These are phyloP conservation scores for Erythrocercus mccallii DNA, from an alignment of 2,113 vertebrate species.

Conservation along the genomic window DNA sequence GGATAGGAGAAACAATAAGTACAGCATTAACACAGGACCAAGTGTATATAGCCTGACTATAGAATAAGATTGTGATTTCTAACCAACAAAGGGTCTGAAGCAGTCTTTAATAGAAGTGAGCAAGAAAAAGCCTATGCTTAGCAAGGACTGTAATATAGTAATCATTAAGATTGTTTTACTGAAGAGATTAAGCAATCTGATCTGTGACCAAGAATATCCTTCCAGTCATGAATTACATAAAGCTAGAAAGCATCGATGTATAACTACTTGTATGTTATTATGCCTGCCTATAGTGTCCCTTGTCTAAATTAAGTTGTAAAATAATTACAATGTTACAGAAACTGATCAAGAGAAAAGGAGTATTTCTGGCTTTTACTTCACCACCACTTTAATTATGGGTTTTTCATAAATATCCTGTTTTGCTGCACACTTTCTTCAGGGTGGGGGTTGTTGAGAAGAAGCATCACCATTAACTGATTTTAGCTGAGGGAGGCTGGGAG, in stretches of 20 bases:
- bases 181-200: background rate
- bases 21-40: background rate
- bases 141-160: background rate
- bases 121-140: background rate
- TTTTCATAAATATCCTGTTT: constrained; percentile 38
- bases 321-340: background rate
- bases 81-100: background rate
- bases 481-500: background rate
- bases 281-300: background rate
- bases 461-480: background rate
- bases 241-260: background rate
- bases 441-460: constrained; percentile 18
- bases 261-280: background rate
- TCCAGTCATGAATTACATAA: background rate
- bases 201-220: background rate
- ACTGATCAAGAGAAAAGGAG: background rate
- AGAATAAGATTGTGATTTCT: background rate
- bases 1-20: background rate
- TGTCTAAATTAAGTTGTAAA: background rate
- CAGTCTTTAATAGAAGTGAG: background rate
- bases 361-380: background rate
- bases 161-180: background rate
- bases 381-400: background rate
- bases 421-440: constrained; percentile 8
- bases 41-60: background rate